Percentiles rank a stretch among this genome's conserved stretches.
These are phyloP conservation scores for Leptinotarsa tumamoca DNA, from an alignment of 2,888 invertebrate species.

Conservation along the genomic window DNA sequence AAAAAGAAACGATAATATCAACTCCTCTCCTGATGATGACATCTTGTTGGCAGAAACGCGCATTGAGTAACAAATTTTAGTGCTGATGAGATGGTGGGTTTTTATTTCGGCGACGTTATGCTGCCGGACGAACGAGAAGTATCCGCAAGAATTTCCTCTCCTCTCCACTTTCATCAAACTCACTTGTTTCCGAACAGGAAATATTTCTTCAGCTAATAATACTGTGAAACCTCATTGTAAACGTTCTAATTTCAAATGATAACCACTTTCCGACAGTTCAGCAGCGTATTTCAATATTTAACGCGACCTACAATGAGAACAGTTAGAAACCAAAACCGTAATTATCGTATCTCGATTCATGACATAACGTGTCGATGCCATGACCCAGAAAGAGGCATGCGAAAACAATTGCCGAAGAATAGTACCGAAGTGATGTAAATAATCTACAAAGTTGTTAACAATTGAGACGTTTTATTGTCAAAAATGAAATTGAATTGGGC, in stretches of 20 bases:
- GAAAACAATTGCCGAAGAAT: constrained; percentile 6
- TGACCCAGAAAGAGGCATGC: constrained; percentile 11
- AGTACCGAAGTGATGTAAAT: background rate
- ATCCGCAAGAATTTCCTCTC: no score
- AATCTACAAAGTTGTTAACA: background rate
- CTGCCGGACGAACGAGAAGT: no score
- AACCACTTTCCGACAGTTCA: background rate
- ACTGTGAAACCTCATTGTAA: no score
- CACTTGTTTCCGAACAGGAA: no score
- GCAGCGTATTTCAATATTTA: constrained; percentile 12
- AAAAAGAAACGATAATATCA: no score
- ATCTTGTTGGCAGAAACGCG: no score
- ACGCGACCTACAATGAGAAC: background rate
- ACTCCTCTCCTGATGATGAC: no score
- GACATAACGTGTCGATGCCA: constrained; percentile 5
- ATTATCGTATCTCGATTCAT: constrained; percentile 9
- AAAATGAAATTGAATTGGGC: background rate
- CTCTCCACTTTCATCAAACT: no score
- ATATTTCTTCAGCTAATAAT: no score
- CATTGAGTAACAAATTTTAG: no score
- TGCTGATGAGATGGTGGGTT: background rate
- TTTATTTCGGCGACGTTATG: no score
- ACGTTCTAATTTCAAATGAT: no score
- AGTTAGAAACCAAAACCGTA: constrained; percentile 8
- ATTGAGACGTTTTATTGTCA: background rate